Percentiles rank a stretch among this genome's conserved stretches.
Conservation (phyloP, 2,113 vertebrate genomes). For the Myocastor coypus region DNA sequence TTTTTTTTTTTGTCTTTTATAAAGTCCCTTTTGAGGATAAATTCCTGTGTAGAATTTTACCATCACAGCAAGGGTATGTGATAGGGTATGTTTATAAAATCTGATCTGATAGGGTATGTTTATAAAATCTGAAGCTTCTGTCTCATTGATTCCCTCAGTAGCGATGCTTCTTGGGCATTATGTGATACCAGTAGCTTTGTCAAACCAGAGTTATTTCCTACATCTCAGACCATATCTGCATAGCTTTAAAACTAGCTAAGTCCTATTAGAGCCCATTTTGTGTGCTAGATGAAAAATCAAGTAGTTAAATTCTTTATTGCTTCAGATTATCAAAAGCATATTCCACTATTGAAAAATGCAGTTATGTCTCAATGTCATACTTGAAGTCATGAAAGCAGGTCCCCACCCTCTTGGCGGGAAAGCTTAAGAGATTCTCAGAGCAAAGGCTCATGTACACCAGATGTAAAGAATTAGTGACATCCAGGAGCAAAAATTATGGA, state of each 20-base stretch:
- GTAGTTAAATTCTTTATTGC: not conserved
- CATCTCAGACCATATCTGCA: not conserved
- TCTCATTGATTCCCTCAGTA: not conserved
- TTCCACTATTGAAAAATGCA: no score
- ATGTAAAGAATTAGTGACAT: not conserved
- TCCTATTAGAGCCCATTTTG: accelerated
- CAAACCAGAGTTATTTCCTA: not conserved
- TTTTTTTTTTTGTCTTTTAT: no score
- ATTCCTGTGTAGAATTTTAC: not conserved
- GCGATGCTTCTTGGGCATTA: not conserved
- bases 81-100: not conserved
- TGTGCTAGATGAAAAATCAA: not conserved
- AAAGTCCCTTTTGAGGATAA: not conserved
- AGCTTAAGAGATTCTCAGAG: not conserved
- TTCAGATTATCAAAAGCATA: not conserved
- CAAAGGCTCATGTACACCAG: not conserved
- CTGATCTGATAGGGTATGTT: not conserved
- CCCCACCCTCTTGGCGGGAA: not conserved
- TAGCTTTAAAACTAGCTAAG: not conserved
- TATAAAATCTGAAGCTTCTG: not conserved
- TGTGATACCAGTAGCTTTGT: not conserved
- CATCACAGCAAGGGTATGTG: not conserved
- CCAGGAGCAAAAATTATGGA: no score
- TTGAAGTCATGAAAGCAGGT: not conserved
- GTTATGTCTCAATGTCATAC: not conserved